A percentile compares a stretch with the other conserved stretches of the same genome.
These are phyloP conservation scores for Petromus typicus DNA, from an alignment of 2,113 vertebrate genomes.

Conservation along the genomic window DNA sequence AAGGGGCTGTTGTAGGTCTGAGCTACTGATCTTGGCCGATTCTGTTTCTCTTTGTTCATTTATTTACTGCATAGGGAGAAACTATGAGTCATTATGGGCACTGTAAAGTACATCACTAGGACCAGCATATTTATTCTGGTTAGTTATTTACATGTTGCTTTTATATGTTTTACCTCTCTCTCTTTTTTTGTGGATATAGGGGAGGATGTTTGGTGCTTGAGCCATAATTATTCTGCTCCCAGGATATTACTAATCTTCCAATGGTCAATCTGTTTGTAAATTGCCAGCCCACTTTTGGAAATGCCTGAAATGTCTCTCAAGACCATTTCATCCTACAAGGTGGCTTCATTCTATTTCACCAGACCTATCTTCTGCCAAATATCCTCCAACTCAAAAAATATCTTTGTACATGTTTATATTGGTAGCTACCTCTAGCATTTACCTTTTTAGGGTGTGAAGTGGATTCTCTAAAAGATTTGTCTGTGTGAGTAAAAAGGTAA, in stretches of 20 bases:
- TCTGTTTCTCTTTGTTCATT: not conserved
- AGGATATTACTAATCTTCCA: not conserved
- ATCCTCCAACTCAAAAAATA: not conserved
- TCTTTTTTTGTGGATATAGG: not conserved
- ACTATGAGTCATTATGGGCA: not conserved
- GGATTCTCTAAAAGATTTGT: not conserved
- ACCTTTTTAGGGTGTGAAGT: not conserved
- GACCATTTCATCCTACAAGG: not conserved
- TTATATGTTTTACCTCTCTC: not conserved
- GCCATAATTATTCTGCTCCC: not conserved
- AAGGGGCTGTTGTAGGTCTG: not conserved
- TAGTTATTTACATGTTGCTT: not conserved
- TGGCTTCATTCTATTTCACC: not conserved
- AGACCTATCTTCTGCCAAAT: not conserved
- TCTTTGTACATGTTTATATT: not conserved
- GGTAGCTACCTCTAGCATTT: not conserved
- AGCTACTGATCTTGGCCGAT: not conserved
- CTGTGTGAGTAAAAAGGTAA: not conserved
- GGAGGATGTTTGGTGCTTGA: not conserved
- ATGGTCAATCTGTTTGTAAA: not conserved
- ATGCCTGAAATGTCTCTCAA: not conserved
- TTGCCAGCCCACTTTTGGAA: not conserved
- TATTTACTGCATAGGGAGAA: not conserved
- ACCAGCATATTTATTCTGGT: not conserved
- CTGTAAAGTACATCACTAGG: not conserved